Evolutionary conservation across 2,888 invertebrate species (phyloP).

Genomic region (Drosophila prostipennis): DNA sequence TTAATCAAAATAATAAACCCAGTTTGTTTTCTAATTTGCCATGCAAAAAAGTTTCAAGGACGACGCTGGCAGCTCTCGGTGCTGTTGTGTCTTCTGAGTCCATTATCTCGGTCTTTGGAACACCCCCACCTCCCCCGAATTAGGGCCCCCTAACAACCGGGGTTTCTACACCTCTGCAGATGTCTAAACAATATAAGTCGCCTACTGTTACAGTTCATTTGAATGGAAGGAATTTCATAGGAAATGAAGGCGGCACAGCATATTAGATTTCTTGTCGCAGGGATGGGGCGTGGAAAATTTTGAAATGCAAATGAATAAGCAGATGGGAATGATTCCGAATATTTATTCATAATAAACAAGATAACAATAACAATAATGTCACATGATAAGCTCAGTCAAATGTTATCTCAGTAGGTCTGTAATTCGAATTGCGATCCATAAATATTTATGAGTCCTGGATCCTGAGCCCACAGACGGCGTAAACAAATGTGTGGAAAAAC

Average conservation of each 20-base stretch:
- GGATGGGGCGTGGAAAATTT: constrained; percentile 44
- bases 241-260: constrained; percentile 34
- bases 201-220: constrained; percentile 62
- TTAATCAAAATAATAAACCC: constrained; percentile 52
- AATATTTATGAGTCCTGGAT: constrained; percentile 58
- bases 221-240: constrained; percentile 36
- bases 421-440: constrained; percentile 43
- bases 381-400: constrained; percentile 56
- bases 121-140: background rate
- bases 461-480: background rate
- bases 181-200: constrained; percentile 36
- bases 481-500: constrained; percentile 18
- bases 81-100: constrained; percentile 44
- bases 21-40: constrained; percentile 60
- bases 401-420: constrained; percentile 16
- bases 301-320: constrained; percentile 61
- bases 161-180: constrained; percentile 32
- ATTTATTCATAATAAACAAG: constrained; percentile 59
- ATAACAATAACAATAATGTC: constrained; percentile 64
- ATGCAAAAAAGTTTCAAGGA: constrained; percentile 54
- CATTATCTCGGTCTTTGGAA: constrained; percentile 42
- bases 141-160: background rate
- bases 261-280: constrained; percentile 23
- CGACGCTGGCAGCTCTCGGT: constrained; percentile 13
- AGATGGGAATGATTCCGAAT: constrained; percentile 44